A percentile compares a stretch with the other conserved stretches of the same genome.
Conservation (phyloP, 1,140 invertebrate genomes). For the Riptortus pedestris region DNA sequence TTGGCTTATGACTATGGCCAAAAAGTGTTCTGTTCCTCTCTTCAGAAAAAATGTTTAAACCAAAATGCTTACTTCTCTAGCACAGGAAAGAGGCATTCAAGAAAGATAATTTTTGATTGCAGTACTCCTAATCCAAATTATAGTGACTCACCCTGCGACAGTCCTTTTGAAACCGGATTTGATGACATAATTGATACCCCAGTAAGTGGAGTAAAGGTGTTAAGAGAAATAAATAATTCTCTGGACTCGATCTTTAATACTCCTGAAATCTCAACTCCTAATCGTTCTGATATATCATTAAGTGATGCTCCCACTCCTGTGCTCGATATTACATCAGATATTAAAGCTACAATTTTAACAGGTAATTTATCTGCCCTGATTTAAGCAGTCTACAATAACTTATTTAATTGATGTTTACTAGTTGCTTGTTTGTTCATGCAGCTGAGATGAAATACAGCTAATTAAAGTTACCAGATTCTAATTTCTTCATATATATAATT, state of each 20-base stretch:
- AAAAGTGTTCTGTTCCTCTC: background rate
- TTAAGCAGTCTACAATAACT: no score
- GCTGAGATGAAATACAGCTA: no score
- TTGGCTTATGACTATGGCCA: background rate
- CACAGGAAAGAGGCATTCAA: background rate
- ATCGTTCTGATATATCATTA: background rate
- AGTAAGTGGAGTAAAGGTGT: background rate
- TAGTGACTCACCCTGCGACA: background rate
- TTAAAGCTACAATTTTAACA: background rate
- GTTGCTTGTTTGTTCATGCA: no score
- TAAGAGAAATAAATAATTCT: no score
- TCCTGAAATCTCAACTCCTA: no score
- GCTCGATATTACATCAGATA: background rate
- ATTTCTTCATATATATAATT: no score
- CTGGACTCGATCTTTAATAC: no score
- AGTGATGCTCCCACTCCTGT: background rate
- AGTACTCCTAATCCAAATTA: conserved; percentile 6
- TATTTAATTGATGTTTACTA: no score
- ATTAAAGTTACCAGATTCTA: no score
- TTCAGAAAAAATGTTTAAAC: background rate
- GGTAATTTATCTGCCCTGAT: background rate
- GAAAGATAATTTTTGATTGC: conserved; percentile 10
- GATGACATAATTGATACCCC: background rate
- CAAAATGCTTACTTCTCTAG: background rate
- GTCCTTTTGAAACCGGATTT: background rate